These are phyloP conservation scores for Rhinella marina DNA, from an alignment of 2,797 vertebrate species.

Conservation along the genomic window DNA sequence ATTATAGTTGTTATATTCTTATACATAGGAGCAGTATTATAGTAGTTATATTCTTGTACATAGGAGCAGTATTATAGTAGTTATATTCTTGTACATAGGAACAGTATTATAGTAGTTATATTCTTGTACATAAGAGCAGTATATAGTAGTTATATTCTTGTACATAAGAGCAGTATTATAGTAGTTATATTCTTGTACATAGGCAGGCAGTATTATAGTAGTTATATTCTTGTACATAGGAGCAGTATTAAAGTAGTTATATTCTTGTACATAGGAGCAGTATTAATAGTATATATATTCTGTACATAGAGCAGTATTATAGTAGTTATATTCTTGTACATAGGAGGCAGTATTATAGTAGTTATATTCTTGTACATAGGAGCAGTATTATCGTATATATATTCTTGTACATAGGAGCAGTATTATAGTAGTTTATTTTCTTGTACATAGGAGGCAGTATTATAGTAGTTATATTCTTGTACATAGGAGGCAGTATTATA, in stretches of 20 bases:
- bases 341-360: background rate
- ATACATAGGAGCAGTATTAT: no score
- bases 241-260: background rate
- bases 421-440: slow-evolving; percentile 4
- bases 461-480: background rate
- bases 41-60: no score
- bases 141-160: slow-evolving; percentile 12
- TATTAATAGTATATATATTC: no score
- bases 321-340: background rate
- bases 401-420: background rate
- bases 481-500: background rate
- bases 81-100: background rate
- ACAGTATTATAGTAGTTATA: background rate
- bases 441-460: background rate
- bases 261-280: background rate
- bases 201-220: background rate
- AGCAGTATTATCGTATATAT: background rate
- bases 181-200: background rate
- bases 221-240: background rate
- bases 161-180: background rate
- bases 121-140: background rate
- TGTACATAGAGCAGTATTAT: background rate
- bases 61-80: background rate
- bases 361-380: background rate
- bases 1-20: no score